Base-by-base conservation (phyloP, 2,113 vertebrate genomes). In the Callaeas wilsoni region DNA sequence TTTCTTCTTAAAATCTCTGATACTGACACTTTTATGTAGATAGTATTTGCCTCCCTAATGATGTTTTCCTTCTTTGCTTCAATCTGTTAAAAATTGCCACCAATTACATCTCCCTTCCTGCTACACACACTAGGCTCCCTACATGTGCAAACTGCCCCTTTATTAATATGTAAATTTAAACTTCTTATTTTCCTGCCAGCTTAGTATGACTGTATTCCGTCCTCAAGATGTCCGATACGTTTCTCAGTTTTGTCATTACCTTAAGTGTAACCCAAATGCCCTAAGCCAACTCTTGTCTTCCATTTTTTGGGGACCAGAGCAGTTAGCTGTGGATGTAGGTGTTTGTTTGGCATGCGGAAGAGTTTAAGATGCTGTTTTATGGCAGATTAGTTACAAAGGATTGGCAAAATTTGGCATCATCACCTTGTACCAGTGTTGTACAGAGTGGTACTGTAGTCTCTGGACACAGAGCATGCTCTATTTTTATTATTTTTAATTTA, bases 321-420 rank as follows among this genome's bases (percentile, higher is more conserved):
- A 75, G 29, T 63, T n/a, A 35, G 16, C 11, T 79, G 74, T 41
- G 78, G 19, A 22, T 2, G 0, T 8, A 16, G 42, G 12, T 26
- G 21, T 42, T 67, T 22, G 11, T 55, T 57, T 59, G 52, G 37
- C 16, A 18, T 30, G 32, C 32, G 53, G 37, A 37, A 68, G 26
- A 53, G 20, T 49, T 91, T 68, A 25, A 26, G 26, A 53, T 53
- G 15, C 71, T 70, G 15, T 6, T 46, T 78, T 30, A 26, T 3
- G 2, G 55, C 32, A 82, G 16, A 70, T 49, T 33, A 30, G 9
- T 33, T 55, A 41, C 49, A 90, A 80, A 84, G 33, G 30, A 25
- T 7, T 60, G 62, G 53, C 2, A 1, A 59, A 46, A 39, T 9
- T 2, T 0, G 30, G 22, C 22, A 46, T 33, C 2, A 0, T 46